Evolutionary conservation across 1,140 invertebrate species (phyloP), one percentile per base, ranked within the genome.

Genomic region (Meteorus sp.): DNA sequence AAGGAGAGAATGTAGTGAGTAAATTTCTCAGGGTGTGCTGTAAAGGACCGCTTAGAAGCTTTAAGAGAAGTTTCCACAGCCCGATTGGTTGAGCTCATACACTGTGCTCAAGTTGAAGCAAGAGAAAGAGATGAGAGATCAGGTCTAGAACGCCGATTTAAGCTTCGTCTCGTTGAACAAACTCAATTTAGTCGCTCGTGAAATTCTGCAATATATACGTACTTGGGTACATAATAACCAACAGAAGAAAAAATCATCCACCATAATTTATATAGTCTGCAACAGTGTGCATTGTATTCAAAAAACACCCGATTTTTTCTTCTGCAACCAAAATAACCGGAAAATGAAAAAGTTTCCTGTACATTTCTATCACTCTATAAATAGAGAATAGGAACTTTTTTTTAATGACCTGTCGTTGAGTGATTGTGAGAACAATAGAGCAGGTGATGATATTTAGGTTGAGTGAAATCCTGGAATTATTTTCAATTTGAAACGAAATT

Each of bases 151-250:
- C 17, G 13, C 2, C 43, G 37, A 52, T 53, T 35, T 33, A 29
- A 56, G 19, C 33, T 45, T 57, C 9, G 31, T 64, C 43, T 35
- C 55, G 55, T 62, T 60, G 45, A 56, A 44, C 52, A 51, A 60
- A 62, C 51, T 67, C 64, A 65, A 68, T 68, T 63, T 60, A 57
- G 29, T 37, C 55, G 20, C 5, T 48, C 43, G 29, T 37, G 45
- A 57, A 57, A 45, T 57, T 37, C 20, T 27, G 11, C 43, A 27
- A 56, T 45, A 33, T 45, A 45, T 23, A n/a, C n/a, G 33, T 5
- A 43, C 52, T 19, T 20, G 17, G n/a, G 17, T 13, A 19, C 31
- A 44, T 35, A 41, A 13, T 37, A 15, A 52, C 17, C 5, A 55
- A 37, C 17, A 15, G 22, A 33, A 19, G 25, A 20, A 17, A n/a